Evolutionary conservation across 1,140 invertebrate species (phyloP), one percentile per base, ranked within the genome.

Genomic region (Microplitis mediator): DNA sequence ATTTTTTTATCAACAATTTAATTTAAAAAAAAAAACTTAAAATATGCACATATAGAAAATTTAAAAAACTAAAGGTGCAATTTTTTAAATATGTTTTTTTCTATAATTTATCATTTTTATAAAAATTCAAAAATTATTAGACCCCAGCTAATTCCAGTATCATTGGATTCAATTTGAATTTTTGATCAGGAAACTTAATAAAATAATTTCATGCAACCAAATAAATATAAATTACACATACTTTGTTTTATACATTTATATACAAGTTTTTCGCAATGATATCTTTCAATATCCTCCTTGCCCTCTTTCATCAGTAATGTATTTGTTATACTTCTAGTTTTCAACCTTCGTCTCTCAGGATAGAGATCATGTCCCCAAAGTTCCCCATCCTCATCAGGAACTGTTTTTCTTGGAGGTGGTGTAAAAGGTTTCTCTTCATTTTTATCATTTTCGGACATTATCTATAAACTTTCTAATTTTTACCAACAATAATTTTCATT

Each of bases 221-320:
- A 45, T 9, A 45, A 6, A 45, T 45, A 3, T 45, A 45, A 45
- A 6, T 45, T 31, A 23, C 16, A 82, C 87, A 85, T 88, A 94
- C 95, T 95, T 73, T 91, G 90, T 86, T 93, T 90, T 1, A 95
- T 81, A 84, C 92, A 94, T 34, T 90, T 88, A 76, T 90, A 91
- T 54, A 97, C 94, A 84, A 93, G 94, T 76, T 90, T 84, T 88
- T 97, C 94, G 83, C 95, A 98, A 82, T 92, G 93, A 3, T 91
- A 86, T 84, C 92, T 94, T 52, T 94, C 89, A 4, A 92, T 82
- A 61, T 87, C 88, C 83, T 93, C 91, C 79, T 88, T 84, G 75
- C 92, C 93, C 85, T 93, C 90, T 36, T 88, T 82, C 3, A 90
- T 88, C 52, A 91, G 78, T 2, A 94, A 67, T 51, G 90, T 85